Percentiles rank a stretch among this genome's conserved stretches.
Evolutionary conservation across 1,140 invertebrate species (phyloP).

Genomic region (Triops longicaudatus): DNA sequence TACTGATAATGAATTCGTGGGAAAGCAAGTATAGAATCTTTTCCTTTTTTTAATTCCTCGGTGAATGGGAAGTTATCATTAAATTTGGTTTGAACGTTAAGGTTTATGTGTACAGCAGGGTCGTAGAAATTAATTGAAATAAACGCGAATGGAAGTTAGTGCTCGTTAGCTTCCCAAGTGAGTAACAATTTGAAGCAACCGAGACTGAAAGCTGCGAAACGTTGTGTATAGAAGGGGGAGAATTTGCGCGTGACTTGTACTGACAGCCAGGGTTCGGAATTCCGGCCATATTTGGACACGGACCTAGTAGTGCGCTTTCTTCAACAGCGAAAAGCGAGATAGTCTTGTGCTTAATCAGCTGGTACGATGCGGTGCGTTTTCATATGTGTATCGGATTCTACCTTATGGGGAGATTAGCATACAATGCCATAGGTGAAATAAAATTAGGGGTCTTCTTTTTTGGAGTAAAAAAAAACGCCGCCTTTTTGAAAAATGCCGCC

Average conservation of each 20-base stretch:
- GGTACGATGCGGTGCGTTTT: neutral
- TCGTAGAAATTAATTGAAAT: neutral
- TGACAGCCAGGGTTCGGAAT: neutral
- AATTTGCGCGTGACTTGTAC: neutral
- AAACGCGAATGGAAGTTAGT: neutral
- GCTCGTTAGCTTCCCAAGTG: neutral
- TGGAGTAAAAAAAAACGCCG: neutral
- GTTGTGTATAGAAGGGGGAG: neutral
- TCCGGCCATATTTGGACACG: neutral
- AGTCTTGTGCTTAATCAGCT: slow-evolving; percentile 1
- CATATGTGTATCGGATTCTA: slow-evolving; percentile 1
- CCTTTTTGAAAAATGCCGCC: slow-evolving; percentile 1
- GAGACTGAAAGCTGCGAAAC: neutral
- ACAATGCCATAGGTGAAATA: neutral
- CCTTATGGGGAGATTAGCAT: neutral
- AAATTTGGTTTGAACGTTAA: neutral
- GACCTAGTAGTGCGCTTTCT: neutral
- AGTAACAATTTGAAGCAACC: neutral
- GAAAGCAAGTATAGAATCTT: neutral
- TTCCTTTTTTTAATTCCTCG: neutral
- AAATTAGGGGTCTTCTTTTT: slow-evolving; percentile 10
- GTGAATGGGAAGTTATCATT: neutral
- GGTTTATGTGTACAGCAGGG: neutral
- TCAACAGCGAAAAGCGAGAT: neutral
- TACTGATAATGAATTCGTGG: neutral